Base-by-base conservation (phyloP, 2,888 invertebrate genomes). In the Luperina testacea region DNA sequence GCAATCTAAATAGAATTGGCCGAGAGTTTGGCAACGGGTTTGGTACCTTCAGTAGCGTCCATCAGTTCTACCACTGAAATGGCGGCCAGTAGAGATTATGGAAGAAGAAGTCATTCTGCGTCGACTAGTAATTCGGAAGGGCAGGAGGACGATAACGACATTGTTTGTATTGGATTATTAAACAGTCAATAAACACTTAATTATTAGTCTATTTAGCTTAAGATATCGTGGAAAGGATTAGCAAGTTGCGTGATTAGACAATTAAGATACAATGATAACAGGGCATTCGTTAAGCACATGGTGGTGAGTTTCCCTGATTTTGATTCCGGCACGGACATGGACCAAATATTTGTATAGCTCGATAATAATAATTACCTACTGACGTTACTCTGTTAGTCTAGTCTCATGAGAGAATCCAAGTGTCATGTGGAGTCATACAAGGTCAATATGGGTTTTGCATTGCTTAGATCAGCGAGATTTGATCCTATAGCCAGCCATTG, bases 201-300 rank as follows among this genome's bases (percentile, higher is more conserved):
- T 77, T 17, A 77, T 65, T 38, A 9, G 17, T 59, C 20, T 57
- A 57, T 57, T 64, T 3, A 7, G 20, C n/a, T 32, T 64, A 32
- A 8, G n/a, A 57, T 57, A 67, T 17, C 17, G 13, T n/a, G n/a
- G 13, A 51, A 38, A 24, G 2, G 32, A 78, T 51, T 38, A 51
- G 5, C 78, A 65, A 42, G 13, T 51, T 78, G 27, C 38, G 27
- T 68, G 67, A 61, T 78, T 32, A 20, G 15, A 57, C 53, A 57
- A 24, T 24, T 57, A 24, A 71, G 42, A n/a, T 42, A n/a, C 27
- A n/a, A 68, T 27, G 17, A n/a, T 17, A 17, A 45, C 45, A 6
- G 48, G 27, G 9, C 45, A 45, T 5, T 15, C 42, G 24, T 4
- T 42, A 24, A 20, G 32, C 38, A 13, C 38, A 6, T 24, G 20